Conservation (phyloP, 1,140 invertebrate genomes). For the Caerostris extrusa region DNA sequence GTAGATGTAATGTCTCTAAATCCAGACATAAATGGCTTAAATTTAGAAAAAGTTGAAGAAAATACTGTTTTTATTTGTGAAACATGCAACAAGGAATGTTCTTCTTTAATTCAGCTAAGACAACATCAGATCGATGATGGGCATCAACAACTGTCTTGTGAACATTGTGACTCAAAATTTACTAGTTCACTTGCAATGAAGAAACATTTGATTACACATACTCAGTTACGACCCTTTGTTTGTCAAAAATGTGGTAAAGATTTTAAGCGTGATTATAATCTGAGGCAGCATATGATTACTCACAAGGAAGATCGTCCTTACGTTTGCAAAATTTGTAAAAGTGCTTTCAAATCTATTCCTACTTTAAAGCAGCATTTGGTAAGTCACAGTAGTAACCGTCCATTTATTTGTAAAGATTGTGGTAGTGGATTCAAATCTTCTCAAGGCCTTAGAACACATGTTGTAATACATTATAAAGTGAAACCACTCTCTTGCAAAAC, state of each 20-base stretch:
- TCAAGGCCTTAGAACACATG: slow-evolving; percentile 70
- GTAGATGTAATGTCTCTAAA: slow-evolving; percentile 25
- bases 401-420: slow-evolving; percentile 77
- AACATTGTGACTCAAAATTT: slow-evolving; percentile 68
- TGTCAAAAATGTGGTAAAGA: slow-evolving; percentile 64
- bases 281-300: slow-evolving; percentile 61
- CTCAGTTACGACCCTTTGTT: slow-evolving; percentile 37
- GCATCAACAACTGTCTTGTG: slow-evolving; percentile 52
- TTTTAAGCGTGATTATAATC: slow-evolving; percentile 53
- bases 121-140: slow-evolving; percentile 10
- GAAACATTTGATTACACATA: slow-evolving; percentile 44
- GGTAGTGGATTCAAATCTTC: slow-evolving; percentile 69
- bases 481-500: slow-evolving; percentile 80
- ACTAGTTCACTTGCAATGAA: not conserved
- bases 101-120: not conserved
- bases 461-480: slow-evolving; percentile 71
- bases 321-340: slow-evolving; percentile 62
- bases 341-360: slow-evolving; percentile 52
- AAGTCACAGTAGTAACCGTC: slow-evolving; percentile 80
- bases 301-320: slow-evolving; percentile 68
- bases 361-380: slow-evolving; percentile 79
- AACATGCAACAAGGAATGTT: slow-evolving; percentile 11
- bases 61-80: slow-evolving; percentile 12
- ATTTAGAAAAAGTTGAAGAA: not conserved
- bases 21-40: not conserved